A percentile compares a stretch with the other conserved stretches of the same genome.
Conservation (phyloP, 1,140 invertebrate species). For the Myzus persicae region DNA sequence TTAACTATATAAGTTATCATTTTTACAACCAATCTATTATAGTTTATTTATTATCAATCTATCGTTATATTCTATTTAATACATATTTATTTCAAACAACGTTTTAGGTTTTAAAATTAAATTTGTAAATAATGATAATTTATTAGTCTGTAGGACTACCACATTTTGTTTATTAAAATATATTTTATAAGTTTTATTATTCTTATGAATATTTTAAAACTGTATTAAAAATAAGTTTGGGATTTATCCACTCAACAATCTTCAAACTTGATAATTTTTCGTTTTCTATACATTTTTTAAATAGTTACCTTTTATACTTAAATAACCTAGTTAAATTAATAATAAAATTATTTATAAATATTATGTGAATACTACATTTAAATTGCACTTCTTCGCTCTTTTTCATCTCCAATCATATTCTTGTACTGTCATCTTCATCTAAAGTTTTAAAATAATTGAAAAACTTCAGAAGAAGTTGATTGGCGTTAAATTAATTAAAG, state of each 20-base stretch:
- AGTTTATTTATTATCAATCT: neutral
- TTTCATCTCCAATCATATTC: too few species aligned
- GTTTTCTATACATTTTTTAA: neutral
- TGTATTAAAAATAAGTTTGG: neutral
- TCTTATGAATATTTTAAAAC: neutral
- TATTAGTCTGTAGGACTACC: too few species aligned
- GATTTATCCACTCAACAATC: neutral
- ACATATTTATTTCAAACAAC: too few species aligned
- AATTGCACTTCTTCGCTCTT: neutral
- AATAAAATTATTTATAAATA: neutral
- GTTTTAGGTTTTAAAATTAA: too few species aligned
- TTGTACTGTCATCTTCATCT: too few species aligned
- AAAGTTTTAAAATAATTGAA: neutral
- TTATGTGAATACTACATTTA: neutral
- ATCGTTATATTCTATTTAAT: neutral
- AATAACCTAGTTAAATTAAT: neutral
- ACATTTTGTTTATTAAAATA: too few species aligned
- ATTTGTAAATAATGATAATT: too few species aligned
- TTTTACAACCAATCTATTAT: too few species aligned
- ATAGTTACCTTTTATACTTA: neutral
- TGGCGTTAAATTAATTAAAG: neutral
- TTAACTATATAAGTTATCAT: too few species aligned
- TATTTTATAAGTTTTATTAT: neutral
- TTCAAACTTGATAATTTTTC: neutral
- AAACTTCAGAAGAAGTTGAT: neutral